A percentile compares a stretch with the other conserved stretches of the same genome.
Evolutionary conservation across 2,888 invertebrate genomes (phyloP).

Genomic region (Amphiduros pacificus): DNA sequence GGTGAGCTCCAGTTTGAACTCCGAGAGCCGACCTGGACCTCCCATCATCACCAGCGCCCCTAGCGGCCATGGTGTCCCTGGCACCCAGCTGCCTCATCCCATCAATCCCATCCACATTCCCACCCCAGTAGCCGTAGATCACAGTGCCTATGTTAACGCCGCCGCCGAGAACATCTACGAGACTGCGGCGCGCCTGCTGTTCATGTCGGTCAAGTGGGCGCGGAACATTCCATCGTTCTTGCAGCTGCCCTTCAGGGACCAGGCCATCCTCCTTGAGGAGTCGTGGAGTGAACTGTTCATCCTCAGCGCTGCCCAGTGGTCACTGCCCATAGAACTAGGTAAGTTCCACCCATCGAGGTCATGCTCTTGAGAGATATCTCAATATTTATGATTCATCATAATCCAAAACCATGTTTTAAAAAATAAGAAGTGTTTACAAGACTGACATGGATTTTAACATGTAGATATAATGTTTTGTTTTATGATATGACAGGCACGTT

Average conservation of each 20-base stretch:
- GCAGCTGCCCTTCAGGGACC: conserved; percentile 73
- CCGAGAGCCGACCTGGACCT: no score
- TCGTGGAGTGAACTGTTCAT: conserved; percentile 85
- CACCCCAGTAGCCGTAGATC: conserved; percentile 14
- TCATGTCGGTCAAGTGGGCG: conserved; percentile 79
- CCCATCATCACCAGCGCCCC: no score
- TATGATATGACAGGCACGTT: no score
- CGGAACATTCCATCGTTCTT: conserved; percentile 76
- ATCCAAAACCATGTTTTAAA: no score
- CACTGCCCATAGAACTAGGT: conserved; percentile 76
- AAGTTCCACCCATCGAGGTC: no score
- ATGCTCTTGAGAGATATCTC: no score
- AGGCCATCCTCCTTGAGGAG: conserved; percentile 73
- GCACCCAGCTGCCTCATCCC: conserved; percentile 1
- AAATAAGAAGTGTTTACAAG: no score
- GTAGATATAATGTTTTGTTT: no score
- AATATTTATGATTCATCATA: no score
- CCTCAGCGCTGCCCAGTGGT: conserved; percentile 80
- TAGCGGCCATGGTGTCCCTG: not conserved
- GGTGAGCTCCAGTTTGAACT: no score
- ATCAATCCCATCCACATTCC: conserved; percentile 14
- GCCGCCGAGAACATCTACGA: conserved; percentile 27
- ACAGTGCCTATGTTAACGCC: conserved; percentile 9
- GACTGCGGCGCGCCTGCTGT: conserved; percentile 66
- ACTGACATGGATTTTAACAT: no score